Base-by-base conservation (phyloP, 2,888 invertebrate species). In the Lasioglossum villosulum region DNA sequence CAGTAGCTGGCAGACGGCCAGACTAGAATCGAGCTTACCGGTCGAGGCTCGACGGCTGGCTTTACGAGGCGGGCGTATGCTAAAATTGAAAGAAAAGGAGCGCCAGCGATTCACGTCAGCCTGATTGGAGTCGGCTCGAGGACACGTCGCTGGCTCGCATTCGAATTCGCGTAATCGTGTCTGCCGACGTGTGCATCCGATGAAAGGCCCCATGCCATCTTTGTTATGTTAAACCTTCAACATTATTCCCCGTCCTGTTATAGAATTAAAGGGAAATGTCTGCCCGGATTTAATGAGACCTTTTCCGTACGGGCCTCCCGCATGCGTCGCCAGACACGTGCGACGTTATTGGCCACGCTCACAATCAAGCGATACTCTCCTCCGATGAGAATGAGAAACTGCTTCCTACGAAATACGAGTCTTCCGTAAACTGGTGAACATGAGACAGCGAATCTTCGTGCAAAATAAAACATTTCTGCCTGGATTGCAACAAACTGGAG, bases 51-150 rank as follows among this genome's bases (percentile, higher is more conserved):
- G 90, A 85, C 91, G 87, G 87, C 89, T 80, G 82, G 88, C 83
- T 77, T 79, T 74, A 37, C 84, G 77, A 76, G 80, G 63, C 83
- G 86, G 86, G 89, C 89, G 92, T 88, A 90, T 88, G 92, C 89
- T 92, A 92, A 93, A 93, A 93, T 92, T 92, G 93, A 93, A 93
- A 92, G 92, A 91, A 90, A 87, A 88, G 90, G 80, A 89, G 80
- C 82, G 82, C 81, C 86, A 83, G 80, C 86, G 90, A 87, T 86
- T 84, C 88, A 76, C 86, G 89, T 90, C 89, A 84, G 86, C 80
- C 88, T 89, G 90, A 90, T 89, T 87, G 87, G 90, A 87, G 84
- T 82, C 88, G 82, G 79, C 83, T 80, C 78, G 81, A 81, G 87
- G 84, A 88, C 90, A 83, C 86, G 84, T 82, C 80, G 82, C 86